These are phyloP conservation scores for Axea sp. DNA, from an alignment of 2,888 invertebrate genomes.

Conservation along the genomic window DNA sequence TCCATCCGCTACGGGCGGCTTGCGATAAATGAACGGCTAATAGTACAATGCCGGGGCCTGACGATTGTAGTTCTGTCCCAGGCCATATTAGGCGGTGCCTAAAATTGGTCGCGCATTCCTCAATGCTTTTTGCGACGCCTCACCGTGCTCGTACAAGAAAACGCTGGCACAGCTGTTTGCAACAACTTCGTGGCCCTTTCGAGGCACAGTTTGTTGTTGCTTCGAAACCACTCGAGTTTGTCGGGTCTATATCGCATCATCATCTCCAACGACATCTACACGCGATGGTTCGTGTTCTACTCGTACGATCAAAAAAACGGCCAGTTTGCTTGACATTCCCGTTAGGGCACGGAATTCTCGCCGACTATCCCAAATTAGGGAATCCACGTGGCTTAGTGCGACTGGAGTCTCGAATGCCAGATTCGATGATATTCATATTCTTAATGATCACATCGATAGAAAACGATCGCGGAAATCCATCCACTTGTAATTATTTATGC, in stretches of 20 bases:
- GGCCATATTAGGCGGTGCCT: slow-evolving; percentile 48
- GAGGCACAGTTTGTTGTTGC: slow-evolving; percentile 18
- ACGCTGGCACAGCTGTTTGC: slow-evolving; percentile 48
- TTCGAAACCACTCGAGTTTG: slow-evolving; percentile 34
- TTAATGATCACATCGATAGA: slow-evolving; percentile 14
- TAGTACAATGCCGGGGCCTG: neutral
- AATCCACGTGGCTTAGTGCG: slow-evolving; percentile 61
- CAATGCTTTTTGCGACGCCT: slow-evolving; percentile 40
- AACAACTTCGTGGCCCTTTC: slow-evolving; percentile 9
- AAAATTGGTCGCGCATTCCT: slow-evolving; percentile 58
- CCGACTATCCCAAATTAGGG: slow-evolving; percentile 58
- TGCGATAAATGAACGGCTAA: neutral
- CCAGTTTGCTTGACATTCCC: slow-evolving; percentile 50
- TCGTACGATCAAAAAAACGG: slow-evolving; percentile 32
- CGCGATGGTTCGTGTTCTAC: slow-evolving; percentile 41
- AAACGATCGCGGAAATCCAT: neutral
- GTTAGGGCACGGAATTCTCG: slow-evolving; percentile 58
- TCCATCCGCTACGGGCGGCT: slow-evolving; percentile 15
- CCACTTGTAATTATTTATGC: too few species aligned
- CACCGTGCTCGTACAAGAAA: slow-evolving; percentile 21
- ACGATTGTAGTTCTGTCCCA: slow-evolving; percentile 8
- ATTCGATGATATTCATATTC: slow-evolving; percentile 49
- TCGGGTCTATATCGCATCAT: slow-evolving; percentile 50
- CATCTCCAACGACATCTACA: slow-evolving; percentile 50
- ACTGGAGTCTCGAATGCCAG: slow-evolving; percentile 3